Base-by-base conservation (phyloP, 2,888 invertebrate genomes). In the Drosophila percnosoma region DNA sequence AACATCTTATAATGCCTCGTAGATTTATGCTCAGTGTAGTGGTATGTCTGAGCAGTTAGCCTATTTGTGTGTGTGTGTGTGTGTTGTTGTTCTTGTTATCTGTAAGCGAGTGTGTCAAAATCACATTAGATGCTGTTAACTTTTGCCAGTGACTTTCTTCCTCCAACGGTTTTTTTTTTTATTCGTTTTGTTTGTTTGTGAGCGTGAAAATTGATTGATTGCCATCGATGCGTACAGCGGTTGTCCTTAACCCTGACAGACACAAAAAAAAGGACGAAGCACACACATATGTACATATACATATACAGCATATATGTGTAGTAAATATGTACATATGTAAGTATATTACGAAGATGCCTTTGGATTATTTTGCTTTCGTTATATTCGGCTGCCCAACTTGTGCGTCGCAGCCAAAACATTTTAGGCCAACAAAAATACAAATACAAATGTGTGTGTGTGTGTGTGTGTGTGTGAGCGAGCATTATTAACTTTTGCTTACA, bases 121-220 rank as follows among this genome's bases (percentile, higher is more conserved):
- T 87, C 86, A 89, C 90, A 88, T 87, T 89, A 87, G 88, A 78
- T 75, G 80, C 86, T 78, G 89, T 86, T 86, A 90, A 82, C 88
- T 88, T 89, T 82, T 52, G 73, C 65, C 76, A 64, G 36, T 65
- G 73, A 62, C 55, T 71, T 78, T 72, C 74, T 55, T 53, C 54
- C 29, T 48, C 27, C 55, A 63, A 34, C 18, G 24, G 21, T 13
- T 53, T 63, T 40, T 66, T 66, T 24, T 31, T 57, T 53, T 42
- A 45, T 68, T 59, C 51, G 78, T 78, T 51, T 72, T 64, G 62
- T 69, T 77, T 71, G 65, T 72, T 77, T 79, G 83, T 61, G 79
- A 72, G 77, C 73, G 76, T 73, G 75, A 76, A 88, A 88, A 90
- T 86, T 87, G 90, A 87, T 87, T 90, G 90, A 87, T 87, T 90